Base-by-base conservation (phyloP, 2,797 vertebrate genomes). In the Anguilla megastoma region DNA sequence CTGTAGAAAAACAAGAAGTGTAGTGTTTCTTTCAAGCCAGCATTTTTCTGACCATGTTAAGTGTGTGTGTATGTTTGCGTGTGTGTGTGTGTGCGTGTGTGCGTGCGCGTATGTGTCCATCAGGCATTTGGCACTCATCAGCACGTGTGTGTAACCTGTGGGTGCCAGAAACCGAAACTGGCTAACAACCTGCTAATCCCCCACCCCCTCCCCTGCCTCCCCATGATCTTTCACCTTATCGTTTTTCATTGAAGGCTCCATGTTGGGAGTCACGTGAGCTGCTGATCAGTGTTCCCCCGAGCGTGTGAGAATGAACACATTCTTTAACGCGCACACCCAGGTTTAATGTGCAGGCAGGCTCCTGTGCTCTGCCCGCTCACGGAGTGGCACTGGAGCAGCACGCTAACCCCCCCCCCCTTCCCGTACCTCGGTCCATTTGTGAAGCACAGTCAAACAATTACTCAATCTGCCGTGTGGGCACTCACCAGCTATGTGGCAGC, bases 361-460 rank as follows among this genome's bases (percentile, higher is more conserved):
- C 16, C 9, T 21, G 66, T 12, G 27, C 10, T 30, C 5, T 10
- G 2, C 66, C 10, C 0, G n/a, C n/a, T 71, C 58, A 63, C 6
- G 1, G 24, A 8, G 66, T 12, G 71, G 36, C 74, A 6, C 74
- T 18, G 6, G 74, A 36, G 1, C 33, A 41, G 33, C 33, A 3
- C 16, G 5, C 36, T 41, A 41, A 41, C 36, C 36, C 36, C 36
- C 36, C 36, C 18, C 4, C 6, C 69, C n/a, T 41, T 36, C 45
- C 41, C 0, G 24, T 80, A 41, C 18, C 36, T 24, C 41, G 8
- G n/a, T 82, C 45, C 79, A 82, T 82, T 82, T 50, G 6, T 2
- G 79, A 82, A 18, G 79, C 79, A 48, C 16, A 82, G 45, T 82
- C 41, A 82, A 21, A 82, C 5, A 50, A 82, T 82, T 82, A 82